These are phyloP conservation scores for Lysandra coridon DNA, from an alignment of 2,888 invertebrate genomes.

Conservation along the genomic window DNA sequence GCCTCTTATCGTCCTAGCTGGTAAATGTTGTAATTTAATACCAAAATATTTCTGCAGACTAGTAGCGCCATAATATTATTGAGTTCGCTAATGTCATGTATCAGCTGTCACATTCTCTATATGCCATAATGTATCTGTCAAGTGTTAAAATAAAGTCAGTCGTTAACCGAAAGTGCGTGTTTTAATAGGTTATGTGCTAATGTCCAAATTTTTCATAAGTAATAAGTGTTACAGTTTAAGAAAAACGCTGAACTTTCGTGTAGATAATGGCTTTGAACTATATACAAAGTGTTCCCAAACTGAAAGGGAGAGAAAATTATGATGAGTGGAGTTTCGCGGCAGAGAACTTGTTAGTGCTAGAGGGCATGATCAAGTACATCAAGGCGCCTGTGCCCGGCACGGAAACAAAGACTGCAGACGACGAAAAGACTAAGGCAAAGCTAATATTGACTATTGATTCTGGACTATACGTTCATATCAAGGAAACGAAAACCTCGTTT, in stretches of 20 bases:
- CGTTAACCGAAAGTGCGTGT: no score
- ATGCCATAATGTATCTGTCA: no score
- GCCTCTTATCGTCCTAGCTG: constrained; percentile 46
- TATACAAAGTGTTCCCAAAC: neutral
- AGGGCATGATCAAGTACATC: neutral
- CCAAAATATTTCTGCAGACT: no score
- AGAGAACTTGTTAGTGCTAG: neutral
- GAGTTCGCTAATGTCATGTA: no score
- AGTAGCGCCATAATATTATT: no score
- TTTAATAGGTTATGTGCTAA: no score
- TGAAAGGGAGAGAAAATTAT: neutral
- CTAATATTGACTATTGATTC: constrained; percentile 25
- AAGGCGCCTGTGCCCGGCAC: neutral
- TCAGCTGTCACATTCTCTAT: no score
- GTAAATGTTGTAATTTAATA: neutral
- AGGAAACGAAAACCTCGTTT: neutral
- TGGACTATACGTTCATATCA: neutral
- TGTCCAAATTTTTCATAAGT: no score
- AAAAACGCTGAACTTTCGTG: no score
- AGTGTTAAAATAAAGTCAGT: no score
- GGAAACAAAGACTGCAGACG: neutral
- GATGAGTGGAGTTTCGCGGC: neutral
- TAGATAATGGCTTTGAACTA: no score
- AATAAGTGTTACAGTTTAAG: no score
- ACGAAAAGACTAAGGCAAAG: constrained; percentile 34